Evolutionary conservation across 2,888 invertebrate genomes (phyloP).

Genomic region (Mesorhabditis sp.): DNA sequence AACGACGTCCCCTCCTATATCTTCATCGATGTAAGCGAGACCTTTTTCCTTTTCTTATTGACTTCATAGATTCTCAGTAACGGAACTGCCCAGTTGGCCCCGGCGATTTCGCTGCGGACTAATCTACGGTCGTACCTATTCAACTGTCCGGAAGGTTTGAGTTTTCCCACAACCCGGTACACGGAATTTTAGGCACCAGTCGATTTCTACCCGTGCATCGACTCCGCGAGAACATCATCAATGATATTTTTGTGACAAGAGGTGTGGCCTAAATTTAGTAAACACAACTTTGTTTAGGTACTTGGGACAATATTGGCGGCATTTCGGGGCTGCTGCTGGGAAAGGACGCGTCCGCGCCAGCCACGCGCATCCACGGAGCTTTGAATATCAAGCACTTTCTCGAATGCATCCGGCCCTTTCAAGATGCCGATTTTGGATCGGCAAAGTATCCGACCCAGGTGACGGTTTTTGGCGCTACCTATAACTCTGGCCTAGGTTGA

Average conservation of each 20-base stretch:
- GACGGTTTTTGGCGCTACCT: conserved; percentile 14
- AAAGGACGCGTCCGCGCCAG: conserved; percentile 35
- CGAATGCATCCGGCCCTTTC: conserved; percentile 50
- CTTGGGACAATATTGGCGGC: conserved; percentile 53
- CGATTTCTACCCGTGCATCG: conserved; percentile 42
- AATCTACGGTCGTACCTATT: conserved; percentile 48
- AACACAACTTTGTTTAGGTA: conserved; percentile 27
- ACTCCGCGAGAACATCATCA: conserved; percentile 32
- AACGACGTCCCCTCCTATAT: conserved; percentile 30
- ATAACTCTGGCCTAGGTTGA: conserved; percentile 27
- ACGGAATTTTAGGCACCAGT: conserved; percentile 11
- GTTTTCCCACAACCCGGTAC: not conserved
- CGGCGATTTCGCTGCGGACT: conserved; percentile 47
- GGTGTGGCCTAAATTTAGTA: conserved; percentile 21
- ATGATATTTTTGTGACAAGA: conserved; percentile 50
- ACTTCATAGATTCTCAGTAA: conserved; percentile 44
- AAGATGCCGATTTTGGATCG: conserved; percentile 47
- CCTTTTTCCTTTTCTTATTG: not conserved
- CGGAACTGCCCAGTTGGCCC: conserved; percentile 48
- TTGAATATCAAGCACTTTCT: conserved; percentile 43
- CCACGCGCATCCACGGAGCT: conserved; percentile 50
- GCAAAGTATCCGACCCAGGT: conserved; percentile 40
- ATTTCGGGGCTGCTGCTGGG: conserved; percentile 45
- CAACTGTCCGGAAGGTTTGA: conserved; percentile 49
- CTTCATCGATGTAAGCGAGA: conserved; percentile 25